Conservation (phyloP, 2,888 invertebrate genomes). For the Amblyjoppa proteus region DNA sequence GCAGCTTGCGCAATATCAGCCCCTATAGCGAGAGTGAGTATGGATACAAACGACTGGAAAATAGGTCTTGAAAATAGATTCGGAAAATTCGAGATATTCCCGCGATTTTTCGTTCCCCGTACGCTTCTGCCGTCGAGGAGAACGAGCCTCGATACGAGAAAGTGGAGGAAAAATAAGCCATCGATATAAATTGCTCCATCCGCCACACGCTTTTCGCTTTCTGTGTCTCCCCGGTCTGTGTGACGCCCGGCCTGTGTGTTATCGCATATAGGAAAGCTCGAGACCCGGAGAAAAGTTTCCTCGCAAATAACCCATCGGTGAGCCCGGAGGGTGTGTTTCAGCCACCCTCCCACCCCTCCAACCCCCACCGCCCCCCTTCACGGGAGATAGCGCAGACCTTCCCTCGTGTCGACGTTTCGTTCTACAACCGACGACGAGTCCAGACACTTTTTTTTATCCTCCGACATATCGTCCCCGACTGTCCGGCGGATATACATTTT, state of each 20-base stretch:
- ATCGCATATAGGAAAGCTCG: slow-evolving; percentile 57
- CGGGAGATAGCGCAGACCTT: slow-evolving; percentile 54
- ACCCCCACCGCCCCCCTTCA: not conserved
- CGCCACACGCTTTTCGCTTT: slow-evolving; percentile 62
- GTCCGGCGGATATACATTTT: slow-evolving; percentile 23
- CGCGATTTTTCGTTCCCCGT: slow-evolving; percentile 56
- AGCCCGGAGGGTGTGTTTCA: slow-evolving; percentile 55
- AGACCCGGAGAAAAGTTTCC: slow-evolving; percentile 71
- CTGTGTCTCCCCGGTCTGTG: slow-evolving; percentile 67
- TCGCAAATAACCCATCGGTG: slow-evolving; percentile 67
- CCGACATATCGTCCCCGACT: not conserved
- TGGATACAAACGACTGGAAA: slow-evolving; percentile 77
- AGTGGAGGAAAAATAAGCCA: slow-evolving; percentile 59
- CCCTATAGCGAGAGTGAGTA: slow-evolving; percentile 71
- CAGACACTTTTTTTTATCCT: slow-evolving; percentile 34
- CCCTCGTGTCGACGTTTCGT: slow-evolving; percentile 46
- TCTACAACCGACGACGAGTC: slow-evolving; percentile 36
- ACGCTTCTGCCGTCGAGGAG: slow-evolving; percentile 8
- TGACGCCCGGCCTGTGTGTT: slow-evolving; percentile 35
- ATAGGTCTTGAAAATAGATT: slow-evolving; percentile 80
- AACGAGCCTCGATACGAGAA: slow-evolving; percentile 32
- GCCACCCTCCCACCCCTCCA: slow-evolving; percentile 55
- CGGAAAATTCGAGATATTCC: slow-evolving; percentile 65
- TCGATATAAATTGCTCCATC: slow-evolving; percentile 69
- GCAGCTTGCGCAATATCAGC: slow-evolving; percentile 36